phyloP scores from a whole-genome alignment of 2,113 vertebrate genomes.

The Phodopus roborovskii region DNA sequence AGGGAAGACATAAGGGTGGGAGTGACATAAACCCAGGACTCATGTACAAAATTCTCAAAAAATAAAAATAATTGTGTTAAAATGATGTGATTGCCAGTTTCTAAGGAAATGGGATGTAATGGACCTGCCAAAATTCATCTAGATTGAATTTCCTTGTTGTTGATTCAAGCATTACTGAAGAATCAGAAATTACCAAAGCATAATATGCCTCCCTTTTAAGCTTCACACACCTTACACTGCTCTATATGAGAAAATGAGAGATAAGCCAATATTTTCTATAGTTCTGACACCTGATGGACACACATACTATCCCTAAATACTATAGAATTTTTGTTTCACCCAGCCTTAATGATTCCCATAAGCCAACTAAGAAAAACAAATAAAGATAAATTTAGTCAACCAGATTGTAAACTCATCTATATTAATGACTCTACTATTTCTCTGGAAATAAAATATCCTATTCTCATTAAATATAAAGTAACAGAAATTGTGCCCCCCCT shows the following conservation, averaged over 20 bases:
- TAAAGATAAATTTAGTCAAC: neutral
- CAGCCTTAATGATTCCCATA: neutral
- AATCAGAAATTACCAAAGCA: neutral
- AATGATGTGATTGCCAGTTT: neutral
- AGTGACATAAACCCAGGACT: neutral
- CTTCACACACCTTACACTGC: neutral
- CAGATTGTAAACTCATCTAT: neutral
- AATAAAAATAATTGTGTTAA: neutral
- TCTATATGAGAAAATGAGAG: neutral
- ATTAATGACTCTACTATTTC: neutral
- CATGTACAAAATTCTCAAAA: neutral
- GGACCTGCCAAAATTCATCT: neutral
- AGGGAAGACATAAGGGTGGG: neutral
- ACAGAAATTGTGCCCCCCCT: neutral
- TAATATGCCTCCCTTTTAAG: neutral
- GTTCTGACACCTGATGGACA: neutral
- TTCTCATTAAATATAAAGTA: neutral
- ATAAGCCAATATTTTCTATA: neutral
- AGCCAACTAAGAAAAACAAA: constrained; percentile 29
- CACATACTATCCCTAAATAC: neutral
- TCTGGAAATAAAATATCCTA: neutral
- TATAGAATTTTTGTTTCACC: neutral
- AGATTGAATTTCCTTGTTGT: neutral
- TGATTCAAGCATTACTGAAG: neutral
- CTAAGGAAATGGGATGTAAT: neutral